Evolutionary conservation across 2,888 invertebrate species (phyloP).

Genomic region (Odontomyia ornata): DNA sequence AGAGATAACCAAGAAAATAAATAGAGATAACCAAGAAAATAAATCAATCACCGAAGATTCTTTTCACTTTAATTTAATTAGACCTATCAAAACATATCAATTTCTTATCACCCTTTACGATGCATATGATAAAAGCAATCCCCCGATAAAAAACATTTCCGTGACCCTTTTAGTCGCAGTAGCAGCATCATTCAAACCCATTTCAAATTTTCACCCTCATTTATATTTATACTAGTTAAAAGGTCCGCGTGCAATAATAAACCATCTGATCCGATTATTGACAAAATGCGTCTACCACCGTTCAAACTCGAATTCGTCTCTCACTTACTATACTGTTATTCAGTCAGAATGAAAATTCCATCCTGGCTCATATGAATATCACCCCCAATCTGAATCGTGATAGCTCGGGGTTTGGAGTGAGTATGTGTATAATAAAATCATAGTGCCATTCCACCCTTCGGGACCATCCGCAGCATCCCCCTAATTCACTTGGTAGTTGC

Average conservation of each 20-base stretch:
- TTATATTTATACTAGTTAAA: slow-evolving; percentile 48
- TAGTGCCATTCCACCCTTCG: slow-evolving; percentile 35
- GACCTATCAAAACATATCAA: slow-evolving; percentile 44
- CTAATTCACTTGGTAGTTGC: neutral
- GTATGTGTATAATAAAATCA: slow-evolving; percentile 38
- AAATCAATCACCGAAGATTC: slow-evolving; percentile 11
- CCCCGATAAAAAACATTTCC: neutral
- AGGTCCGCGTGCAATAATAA: slow-evolving; percentile 52
- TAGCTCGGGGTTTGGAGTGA: neutral
- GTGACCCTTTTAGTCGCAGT: slow-evolving; percentile 21
- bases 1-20: too few relatives aligned
- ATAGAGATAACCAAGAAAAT: too few relatives aligned
- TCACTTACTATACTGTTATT: neutral
- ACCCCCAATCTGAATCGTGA: slow-evolving; percentile 8
- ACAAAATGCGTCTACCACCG: slow-evolving; percentile 71
- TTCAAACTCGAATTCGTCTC: slow-evolving; percentile 44
- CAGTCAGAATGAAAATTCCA: neutral
- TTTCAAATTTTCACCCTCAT: slow-evolving; percentile 38
- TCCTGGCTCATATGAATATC: slow-evolving; percentile 29
- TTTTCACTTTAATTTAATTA: slow-evolving; percentile 42
- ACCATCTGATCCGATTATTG: slow-evolving; percentile 67
- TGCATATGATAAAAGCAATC: slow-evolving; percentile 7
- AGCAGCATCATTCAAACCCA: slow-evolving; percentile 21
- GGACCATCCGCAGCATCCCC: slow-evolving; percentile 24
- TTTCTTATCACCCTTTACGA: slow-evolving; percentile 23